These are phyloP conservation scores for Pampus argenteus DNA, from an alignment of 2,797 vertebrate genomes.

Conservation along the genomic window DNA sequence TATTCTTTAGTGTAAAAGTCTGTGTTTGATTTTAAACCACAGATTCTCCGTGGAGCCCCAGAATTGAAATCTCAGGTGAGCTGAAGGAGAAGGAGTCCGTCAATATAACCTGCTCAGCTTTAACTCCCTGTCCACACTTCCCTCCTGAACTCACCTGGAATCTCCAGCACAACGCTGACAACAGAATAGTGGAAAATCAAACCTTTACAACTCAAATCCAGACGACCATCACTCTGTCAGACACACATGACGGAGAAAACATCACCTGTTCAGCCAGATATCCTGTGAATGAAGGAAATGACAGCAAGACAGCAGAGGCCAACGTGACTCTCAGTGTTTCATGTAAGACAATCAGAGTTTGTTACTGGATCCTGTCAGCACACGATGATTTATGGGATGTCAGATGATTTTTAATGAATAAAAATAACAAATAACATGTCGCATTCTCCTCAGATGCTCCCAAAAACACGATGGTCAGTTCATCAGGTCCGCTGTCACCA, in stretches of 20 bases:
- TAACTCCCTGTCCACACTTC: slow-evolving; percentile 63
- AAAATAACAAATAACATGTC: too few species aligned
- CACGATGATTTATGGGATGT: background rate
- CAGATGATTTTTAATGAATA: background rate
- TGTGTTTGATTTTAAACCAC: slow-evolving; percentile 1
- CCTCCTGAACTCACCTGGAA: slow-evolving; percentile 73
- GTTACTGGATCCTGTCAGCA: slow-evolving; percentile 4
- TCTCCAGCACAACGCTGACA: slow-evolving; percentile 24
- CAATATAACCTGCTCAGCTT: slow-evolving; percentile 67
- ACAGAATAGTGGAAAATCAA: slow-evolving; percentile 32
- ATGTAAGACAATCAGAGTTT: slow-evolving; percentile 39
- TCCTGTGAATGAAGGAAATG: slow-evolving; percentile 26
- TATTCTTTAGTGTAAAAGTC: too few species aligned
- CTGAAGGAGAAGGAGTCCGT: slow-evolving; percentile 40
- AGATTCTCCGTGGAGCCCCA: slow-evolving; percentile 50
- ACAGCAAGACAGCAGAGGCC: background rate
- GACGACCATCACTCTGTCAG: slow-evolving; percentile 53
- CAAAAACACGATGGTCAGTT: slow-evolving; percentile 56
- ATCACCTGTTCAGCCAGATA: slow-evolving; percentile 66
- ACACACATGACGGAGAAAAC: slow-evolving; percentile 49
- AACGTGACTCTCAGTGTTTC: slow-evolving; percentile 36
- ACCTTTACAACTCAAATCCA: slow-evolving; percentile 51
- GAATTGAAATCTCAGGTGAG: slow-evolving; percentile 8
- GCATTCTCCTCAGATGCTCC: slow-evolving; percentile 65
- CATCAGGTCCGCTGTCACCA: slow-evolving; percentile 46